Percentiles rank a stretch among this genome's conserved stretches.
Evolutionary conservation across 2,113 vertebrate genomes (phyloP).

Genomic region (Odontophorus gujanensis): DNA sequence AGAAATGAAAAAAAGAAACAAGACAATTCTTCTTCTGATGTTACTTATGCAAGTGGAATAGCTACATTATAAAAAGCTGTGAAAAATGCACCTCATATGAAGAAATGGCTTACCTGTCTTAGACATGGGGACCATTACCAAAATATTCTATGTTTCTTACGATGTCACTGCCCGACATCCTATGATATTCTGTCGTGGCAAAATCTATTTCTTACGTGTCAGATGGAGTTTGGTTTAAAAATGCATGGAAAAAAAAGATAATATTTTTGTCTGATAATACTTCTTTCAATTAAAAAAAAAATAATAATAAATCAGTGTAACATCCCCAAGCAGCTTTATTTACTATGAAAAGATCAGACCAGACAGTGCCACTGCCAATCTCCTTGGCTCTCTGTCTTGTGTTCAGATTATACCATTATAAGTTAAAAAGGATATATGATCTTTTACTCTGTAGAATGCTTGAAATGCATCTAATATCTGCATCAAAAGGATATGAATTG

Average conservation of each 20-base stretch:
- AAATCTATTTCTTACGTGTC: constrained; percentile 20
- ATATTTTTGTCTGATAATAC: not conserved
- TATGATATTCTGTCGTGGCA: not conserved
- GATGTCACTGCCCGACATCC: not conserved
- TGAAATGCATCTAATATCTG: not conserved
- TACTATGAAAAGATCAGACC: constrained; percentile 12
- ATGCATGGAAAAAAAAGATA: constrained; percentile 23
- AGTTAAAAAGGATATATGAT: constrained; percentile 26
- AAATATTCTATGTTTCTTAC: not conserved
- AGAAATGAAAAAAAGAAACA: not conserved
- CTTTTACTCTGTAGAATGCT: not conserved
- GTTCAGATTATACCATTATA: constrained; percentile 19
- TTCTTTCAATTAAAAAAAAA: constrained; percentile 38
- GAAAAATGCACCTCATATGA: not conserved
- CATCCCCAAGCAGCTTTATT: not conserved
- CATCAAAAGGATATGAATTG: not conserved
- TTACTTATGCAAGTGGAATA: not conserved
- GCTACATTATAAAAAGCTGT: not conserved
- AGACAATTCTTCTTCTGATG: not conserved
- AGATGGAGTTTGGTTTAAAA: constrained; percentile 6
- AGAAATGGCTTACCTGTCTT: not conserved
- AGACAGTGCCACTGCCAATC: constrained; percentile 21
- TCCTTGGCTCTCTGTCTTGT: not conserved
- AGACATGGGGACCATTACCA: not conserved
- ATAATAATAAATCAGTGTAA: not conserved